Conservation (phyloP, 64 coral and sea anemone genomes). For the Anthopleura sola region DNA sequence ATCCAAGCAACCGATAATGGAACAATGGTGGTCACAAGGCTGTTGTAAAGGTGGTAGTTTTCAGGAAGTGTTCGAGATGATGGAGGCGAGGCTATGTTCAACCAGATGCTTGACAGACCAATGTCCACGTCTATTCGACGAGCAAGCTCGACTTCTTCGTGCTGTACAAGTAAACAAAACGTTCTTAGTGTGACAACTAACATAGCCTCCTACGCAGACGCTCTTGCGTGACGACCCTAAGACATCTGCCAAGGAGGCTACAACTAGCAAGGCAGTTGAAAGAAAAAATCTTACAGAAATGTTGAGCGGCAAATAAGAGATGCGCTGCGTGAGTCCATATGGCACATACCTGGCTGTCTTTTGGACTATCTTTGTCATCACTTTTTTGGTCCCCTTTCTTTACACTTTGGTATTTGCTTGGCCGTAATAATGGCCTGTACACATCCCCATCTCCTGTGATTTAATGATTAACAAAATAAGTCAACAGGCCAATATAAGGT, state of each 20-base stretch:
- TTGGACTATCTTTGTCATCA: neutral
- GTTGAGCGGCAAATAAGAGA: too few relatives aligned
- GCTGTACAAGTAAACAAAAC: neutral
- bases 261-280: neutral
- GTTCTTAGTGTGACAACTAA: too few relatives aligned
- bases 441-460: neutral
- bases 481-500: too few relatives aligned
- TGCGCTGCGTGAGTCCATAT: too few relatives aligned
- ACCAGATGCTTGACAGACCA: conserved; percentile 82
- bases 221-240: too few relatives aligned
- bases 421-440: neutral
- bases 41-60: conserved; percentile 96
- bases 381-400: neutral
- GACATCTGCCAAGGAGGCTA: too few relatives aligned
- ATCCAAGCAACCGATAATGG: conserved; percentile 86
- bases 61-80: conserved; percentile 85
- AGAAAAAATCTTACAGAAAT: neutral
- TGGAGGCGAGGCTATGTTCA: conserved; percentile 84
- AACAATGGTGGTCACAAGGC: conserved; percentile 83
- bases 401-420: conserved; percentile 3
- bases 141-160: conserved; percentile 55
- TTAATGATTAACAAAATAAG: neutral
- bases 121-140: conserved; percentile 63
- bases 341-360: neutral
- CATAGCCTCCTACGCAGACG: too few relatives aligned